phyloP scores from a whole-genome alignment of 92 coral and sea anemone genomes.

The Siderastrea siderea region DNA sequence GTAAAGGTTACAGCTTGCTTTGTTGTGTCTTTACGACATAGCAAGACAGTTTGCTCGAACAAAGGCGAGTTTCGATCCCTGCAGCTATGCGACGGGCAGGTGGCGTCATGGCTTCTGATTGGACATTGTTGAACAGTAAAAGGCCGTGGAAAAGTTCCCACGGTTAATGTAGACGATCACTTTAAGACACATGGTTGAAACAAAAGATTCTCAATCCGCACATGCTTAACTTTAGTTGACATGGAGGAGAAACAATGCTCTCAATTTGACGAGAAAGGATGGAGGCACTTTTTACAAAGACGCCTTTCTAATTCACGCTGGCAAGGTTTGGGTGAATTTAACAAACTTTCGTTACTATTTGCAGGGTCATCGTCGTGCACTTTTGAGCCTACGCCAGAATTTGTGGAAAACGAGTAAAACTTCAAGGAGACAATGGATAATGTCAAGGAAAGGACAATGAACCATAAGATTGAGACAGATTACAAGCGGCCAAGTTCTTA shows the following conservation, averaged over 20 bases:
- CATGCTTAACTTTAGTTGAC: constrained; percentile 75
- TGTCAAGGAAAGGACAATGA: too few species aligned
- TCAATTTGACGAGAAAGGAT: background rate
- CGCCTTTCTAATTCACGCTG: constrained; percentile 12
- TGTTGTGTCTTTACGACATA: constrained; percentile 17
- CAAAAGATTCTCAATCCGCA: constrained; percentile 60
- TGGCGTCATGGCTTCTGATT: constrained; percentile 62
- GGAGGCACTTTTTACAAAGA: constrained; percentile 30
- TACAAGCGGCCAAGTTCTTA: too few species aligned
- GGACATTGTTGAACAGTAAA: constrained; percentile 56
- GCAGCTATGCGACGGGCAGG: constrained; percentile 50
- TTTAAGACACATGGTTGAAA: constrained; percentile 81
- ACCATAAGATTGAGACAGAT: too few species aligned
- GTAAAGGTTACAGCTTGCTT: constrained; percentile 24
- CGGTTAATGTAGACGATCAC: constrained; percentile 72
- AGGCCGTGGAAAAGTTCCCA: constrained; percentile 78
- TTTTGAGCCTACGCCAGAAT: too few species aligned
- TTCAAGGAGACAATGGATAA: background rate
- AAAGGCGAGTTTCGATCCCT: constrained; percentile 17
- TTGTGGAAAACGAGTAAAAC: background rate
- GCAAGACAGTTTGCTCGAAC: constrained; percentile 32
- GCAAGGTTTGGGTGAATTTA: background rate
- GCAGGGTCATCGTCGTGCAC: too few species aligned
- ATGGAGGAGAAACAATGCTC: constrained; percentile 46
- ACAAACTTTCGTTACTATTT: background rate